Percentiles rank a stretch among this genome's conserved stretches.
Evolutionary conservation across 2,888 invertebrate genomes (phyloP).

Genomic region (Bembecia ichneumoniformis): DNA sequence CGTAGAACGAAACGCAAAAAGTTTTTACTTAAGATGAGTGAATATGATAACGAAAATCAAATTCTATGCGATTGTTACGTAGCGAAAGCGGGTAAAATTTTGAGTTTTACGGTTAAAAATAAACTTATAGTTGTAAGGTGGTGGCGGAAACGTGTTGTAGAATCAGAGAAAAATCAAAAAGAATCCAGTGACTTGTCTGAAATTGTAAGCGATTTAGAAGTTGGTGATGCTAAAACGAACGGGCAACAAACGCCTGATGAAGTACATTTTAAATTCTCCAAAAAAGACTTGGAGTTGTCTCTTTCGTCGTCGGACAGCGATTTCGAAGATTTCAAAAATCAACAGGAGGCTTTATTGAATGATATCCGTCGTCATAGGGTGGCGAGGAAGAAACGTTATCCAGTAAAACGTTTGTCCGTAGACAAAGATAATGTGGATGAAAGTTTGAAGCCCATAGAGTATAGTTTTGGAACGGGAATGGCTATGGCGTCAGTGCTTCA

Average conservation of each 20-base stretch:
- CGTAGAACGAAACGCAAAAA: slow-evolving; percentile 15
- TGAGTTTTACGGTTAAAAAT: slow-evolving; percentile 21
- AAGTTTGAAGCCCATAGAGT: slow-evolving; percentile 56
- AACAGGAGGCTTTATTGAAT: slow-evolving; percentile 30
- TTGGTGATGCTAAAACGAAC: slow-evolving; percentile 8
- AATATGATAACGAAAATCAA: slow-evolving; percentile 30
- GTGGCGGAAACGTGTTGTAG: slow-evolving; percentile 3
- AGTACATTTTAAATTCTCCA: slow-evolving; percentile 24
- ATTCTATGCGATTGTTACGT: slow-evolving; percentile 26
- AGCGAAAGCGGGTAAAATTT: slow-evolving; percentile 33
- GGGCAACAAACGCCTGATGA: slow-evolving; percentile 10
- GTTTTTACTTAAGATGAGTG: slow-evolving; percentile 22
- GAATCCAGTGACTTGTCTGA: slow-evolving; percentile 27
- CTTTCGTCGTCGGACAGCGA: slow-evolving; percentile 50
- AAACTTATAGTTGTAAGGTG: not conserved
- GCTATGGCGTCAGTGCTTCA: slow-evolving; percentile 64
- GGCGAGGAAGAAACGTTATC: slow-evolving; percentile 42
- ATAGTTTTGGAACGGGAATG: slow-evolving; percentile 60
- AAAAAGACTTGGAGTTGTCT: slow-evolving; percentile 40
- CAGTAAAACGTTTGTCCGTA: slow-evolving; percentile 22
- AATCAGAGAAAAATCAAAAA: slow-evolving; percentile 3
- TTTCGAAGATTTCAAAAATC: slow-evolving; percentile 30
- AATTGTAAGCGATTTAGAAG: slow-evolving; percentile 25
- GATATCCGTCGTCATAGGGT: slow-evolving; percentile 47
- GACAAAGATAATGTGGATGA: slow-evolving; percentile 34